Conservation (phyloP, 2,797 vertebrate species). For the Manis crassicaudata region DNA sequence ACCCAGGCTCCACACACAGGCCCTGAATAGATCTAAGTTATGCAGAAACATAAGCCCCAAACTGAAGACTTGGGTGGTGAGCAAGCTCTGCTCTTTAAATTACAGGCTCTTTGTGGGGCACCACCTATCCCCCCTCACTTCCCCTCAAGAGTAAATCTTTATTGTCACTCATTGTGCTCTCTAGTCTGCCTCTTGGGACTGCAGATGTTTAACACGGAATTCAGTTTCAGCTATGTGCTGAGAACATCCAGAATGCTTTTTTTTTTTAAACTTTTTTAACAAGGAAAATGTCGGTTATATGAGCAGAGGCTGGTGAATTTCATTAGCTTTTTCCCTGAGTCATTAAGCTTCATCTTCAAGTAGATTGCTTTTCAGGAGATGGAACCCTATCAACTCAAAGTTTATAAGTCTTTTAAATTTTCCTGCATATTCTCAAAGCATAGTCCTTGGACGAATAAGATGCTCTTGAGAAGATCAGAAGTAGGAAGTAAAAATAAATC, state of each 20-base stretch:
- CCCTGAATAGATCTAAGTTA: neutral
- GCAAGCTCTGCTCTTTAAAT: neutral
- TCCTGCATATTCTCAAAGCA: conserved; percentile 41
- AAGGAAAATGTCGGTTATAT: conserved; percentile 12
- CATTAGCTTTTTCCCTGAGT: conserved; percentile 24
- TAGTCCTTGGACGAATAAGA: conserved; percentile 35
- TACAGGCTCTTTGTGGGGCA: neutral
- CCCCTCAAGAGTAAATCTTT: neutral
- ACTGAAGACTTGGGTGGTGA: neutral
- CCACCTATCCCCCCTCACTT: neutral
- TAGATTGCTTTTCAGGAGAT: conserved; percentile 34
- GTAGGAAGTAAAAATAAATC: conserved; percentile 6
- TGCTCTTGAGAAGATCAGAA: neutral
- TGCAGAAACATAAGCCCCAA: neutral
- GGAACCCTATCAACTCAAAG: conserved; percentile 18
- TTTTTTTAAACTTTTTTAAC: neutral
- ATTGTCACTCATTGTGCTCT: neutral
- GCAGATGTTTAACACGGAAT: neutral
- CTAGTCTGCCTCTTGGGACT: neutral
- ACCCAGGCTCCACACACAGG: neutral
- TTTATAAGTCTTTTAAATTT: conserved; percentile 8
- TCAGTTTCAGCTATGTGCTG: neutral
- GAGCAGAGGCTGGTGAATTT: conserved; percentile 40
- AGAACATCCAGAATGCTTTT: neutral
- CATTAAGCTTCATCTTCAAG: conserved; percentile 56